Evolutionary conservation across 92 coral and sea anemone genomes (phyloP).

Genomic region (Epizoanthus rinbou): DNA sequence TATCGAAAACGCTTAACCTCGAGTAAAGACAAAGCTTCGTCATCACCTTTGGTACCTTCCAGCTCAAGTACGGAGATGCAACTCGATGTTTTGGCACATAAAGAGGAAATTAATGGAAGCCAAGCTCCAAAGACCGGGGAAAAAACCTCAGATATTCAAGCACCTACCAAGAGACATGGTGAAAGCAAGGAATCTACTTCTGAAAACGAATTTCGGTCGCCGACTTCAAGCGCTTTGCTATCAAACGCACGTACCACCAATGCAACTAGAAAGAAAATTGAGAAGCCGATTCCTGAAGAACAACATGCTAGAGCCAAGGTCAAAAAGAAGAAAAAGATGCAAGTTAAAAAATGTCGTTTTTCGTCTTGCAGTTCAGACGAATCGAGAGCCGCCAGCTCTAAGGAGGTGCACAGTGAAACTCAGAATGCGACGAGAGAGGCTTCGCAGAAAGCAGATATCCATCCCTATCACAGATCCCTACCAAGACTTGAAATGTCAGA

Average conservation of each 20-base stretch:
- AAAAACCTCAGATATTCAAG: neutral
- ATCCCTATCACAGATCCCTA: neutral
- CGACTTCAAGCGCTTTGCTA: no score
- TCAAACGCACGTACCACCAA: neutral
- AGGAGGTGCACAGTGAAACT: neutral
- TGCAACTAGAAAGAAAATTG: neutral
- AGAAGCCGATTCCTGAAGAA: neutral
- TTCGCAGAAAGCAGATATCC: neutral
- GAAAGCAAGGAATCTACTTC: neutral
- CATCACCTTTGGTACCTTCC: neutral
- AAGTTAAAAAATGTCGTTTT: neutral
- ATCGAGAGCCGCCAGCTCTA: neutral
- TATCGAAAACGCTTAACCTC: neutral
- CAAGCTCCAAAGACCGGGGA: no score
- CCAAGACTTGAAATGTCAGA: neutral
- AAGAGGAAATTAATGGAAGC: neutral
- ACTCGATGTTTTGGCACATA: neutral
- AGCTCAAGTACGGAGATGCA: neutral
- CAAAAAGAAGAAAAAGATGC: constrained; percentile 3
- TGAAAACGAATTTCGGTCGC: neutral
- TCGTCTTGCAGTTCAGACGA: neutral
- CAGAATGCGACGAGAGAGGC: neutral
- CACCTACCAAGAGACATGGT: neutral
- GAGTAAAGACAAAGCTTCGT: neutral
- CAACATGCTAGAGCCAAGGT: neutral